Percentiles rank a stretch among this genome's conserved stretches.
phyloP scores from a whole-genome alignment of 1,140 invertebrate species.

The Homarus americanus region DNA sequence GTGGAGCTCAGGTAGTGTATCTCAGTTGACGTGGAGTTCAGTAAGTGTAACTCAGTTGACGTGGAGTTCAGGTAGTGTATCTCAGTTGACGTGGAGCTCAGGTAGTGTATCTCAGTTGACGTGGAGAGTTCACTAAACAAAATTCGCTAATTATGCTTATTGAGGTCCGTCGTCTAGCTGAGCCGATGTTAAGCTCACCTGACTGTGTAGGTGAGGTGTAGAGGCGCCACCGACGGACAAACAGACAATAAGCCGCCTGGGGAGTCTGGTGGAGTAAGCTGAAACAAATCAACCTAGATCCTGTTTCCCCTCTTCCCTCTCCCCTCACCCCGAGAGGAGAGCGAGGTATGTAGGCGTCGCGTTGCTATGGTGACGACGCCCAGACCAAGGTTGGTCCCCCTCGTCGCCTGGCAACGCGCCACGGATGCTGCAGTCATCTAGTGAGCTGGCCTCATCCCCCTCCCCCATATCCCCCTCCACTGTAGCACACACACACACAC shows the following conservation, averaged over 20 bases:
- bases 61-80: too few species aligned
- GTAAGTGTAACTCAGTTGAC: too few species aligned
- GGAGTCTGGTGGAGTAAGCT: neutral
- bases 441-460: neutral
- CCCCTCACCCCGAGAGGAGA: neutral
- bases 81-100: too few species aligned
- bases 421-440: conserved; percentile 1
- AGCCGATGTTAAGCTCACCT: too few species aligned
- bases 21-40: too few species aligned
- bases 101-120: too few species aligned
- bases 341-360: neutral
- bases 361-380: conserved; percentile 15
- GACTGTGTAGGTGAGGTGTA: neutral
- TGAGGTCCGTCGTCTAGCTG: too few species aligned
- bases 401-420: neutral
- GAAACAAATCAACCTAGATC: conserved; percentile 1
- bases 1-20: too few species aligned
- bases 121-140: too few species aligned
- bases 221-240: too few species aligned
- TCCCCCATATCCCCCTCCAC: neutral
- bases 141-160: too few species aligned
- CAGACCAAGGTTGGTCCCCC: neutral
- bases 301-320: neutral
- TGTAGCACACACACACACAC: neutral
- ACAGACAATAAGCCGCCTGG: too few species aligned